These are phyloP conservation scores for Lepus timidus DNA, from an alignment of 2,113 vertebrate genomes.

Conservation along the genomic window DNA sequence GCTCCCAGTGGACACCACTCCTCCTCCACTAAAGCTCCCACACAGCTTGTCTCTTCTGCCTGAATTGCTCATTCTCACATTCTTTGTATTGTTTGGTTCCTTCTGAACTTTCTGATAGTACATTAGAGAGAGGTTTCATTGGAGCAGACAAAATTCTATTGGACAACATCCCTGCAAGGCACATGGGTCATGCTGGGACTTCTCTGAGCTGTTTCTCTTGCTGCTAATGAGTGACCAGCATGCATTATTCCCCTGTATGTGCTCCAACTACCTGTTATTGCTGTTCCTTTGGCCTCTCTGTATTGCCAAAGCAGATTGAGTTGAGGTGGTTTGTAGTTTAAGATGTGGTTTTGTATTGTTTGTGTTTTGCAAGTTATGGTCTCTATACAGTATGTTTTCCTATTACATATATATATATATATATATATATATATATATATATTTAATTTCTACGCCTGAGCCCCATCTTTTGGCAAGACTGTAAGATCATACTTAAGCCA, in stretches of 20 bases:
- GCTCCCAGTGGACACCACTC: neutral
- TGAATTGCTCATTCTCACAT: neutral
- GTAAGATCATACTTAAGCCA: neutral
- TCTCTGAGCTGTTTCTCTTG: neutral
- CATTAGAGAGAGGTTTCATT: neutral
- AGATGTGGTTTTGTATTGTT: neutral
- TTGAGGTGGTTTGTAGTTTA: neutral
- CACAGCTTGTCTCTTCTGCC: neutral
- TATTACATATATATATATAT: too few species aligned
- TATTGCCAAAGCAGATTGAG: neutral
- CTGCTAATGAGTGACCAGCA: neutral
- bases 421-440: too few species aligned
- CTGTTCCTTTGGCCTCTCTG: neutral
- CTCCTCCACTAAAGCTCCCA: neutral
- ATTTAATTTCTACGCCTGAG: neutral
- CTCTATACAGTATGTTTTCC: neutral
- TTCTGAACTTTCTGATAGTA: neutral
- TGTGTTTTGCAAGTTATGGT: neutral
- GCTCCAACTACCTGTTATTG: neutral
- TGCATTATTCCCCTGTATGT: neutral
- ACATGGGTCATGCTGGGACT: neutral
- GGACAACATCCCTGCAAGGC: neutral
- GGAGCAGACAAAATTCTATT: neutral
- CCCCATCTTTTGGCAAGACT: neutral
- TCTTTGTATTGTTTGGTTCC: neutral